phyloP scores from a whole-genome alignment of 2,113 vertebrate genomes.

The Scopus umbretta region DNA sequence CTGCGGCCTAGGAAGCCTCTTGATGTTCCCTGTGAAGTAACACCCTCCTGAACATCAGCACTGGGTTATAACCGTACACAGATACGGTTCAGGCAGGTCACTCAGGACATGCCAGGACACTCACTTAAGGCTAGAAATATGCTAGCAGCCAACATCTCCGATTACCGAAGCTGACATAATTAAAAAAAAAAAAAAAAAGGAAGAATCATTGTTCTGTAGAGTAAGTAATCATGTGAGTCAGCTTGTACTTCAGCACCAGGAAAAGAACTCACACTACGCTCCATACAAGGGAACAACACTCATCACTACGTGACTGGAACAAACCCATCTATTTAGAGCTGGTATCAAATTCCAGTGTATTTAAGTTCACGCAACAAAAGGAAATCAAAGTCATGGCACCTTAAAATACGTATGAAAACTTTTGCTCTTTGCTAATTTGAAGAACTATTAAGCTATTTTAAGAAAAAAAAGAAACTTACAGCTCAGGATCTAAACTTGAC shows the following conservation, averaged over 20 bases:
- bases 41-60: accelerated
- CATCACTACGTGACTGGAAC: background rate
- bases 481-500: background rate
- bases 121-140: background rate
- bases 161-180: background rate
- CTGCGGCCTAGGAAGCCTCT: background rate
- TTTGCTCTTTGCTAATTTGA: background rate
- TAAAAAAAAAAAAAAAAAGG: background rate
- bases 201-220: background rate
- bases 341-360: background rate
- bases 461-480: background rate
- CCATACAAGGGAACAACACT: background rate
- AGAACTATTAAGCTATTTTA: background rate
- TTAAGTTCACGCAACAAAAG: accelerated
- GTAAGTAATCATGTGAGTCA: background rate
- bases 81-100: background rate
- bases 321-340: background rate
- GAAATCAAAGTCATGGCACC: background rate
- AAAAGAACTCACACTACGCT: background rate
- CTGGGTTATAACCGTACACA: background rate
- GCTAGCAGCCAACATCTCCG: accelerated
- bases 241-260: background rate
- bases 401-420: accelerated
- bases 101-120: background rate
- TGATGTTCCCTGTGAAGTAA: accelerated